phyloP scores from a whole-genome alignment of 2,888 invertebrate genomes.

The Ochropleura plecta region DNA sequence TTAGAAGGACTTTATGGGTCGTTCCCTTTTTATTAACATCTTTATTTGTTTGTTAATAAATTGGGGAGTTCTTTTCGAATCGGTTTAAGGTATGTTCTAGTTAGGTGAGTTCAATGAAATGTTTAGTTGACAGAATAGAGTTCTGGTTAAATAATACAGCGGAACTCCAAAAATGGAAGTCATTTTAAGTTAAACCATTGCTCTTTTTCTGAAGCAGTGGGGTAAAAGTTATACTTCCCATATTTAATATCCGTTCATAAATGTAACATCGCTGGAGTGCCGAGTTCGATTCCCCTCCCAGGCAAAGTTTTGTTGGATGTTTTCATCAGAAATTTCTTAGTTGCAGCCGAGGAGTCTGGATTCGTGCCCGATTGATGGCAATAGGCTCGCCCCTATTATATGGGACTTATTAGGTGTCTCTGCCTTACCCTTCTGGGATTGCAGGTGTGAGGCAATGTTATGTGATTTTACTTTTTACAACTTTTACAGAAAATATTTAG shows the following conservation, averaged over 20 bases:
- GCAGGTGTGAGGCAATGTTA: too few relatives aligned
- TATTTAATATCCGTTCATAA: too few relatives aligned
- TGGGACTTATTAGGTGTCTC: too few relatives aligned
- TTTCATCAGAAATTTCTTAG: too few relatives aligned
- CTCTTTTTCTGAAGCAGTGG: background rate
- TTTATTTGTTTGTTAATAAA: conserved; percentile 42
- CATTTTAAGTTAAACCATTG: background rate
- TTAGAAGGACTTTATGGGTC: conserved; percentile 47
- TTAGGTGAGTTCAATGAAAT: background rate
- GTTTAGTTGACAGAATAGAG: background rate
- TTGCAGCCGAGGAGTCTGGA: too few relatives aligned
- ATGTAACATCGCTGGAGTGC: too few relatives aligned
- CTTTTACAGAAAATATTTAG: too few relatives aligned
- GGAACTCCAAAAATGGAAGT: background rate
- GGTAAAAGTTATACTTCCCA: background rate
- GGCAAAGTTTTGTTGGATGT: too few relatives aligned
- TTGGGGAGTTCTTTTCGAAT: conserved; percentile 9
- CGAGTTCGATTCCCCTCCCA: too few relatives aligned
- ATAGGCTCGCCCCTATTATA: too few relatives aligned
- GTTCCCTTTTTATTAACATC: conserved; percentile 46
- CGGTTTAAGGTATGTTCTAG: conserved; percentile 2
- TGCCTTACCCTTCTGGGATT: too few relatives aligned
- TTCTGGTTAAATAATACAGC: background rate
- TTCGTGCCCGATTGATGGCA: too few relatives aligned
- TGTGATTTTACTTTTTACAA: background rate